Base-by-base conservation (phyloP, 2,113 vertebrate species). In the Tor tambroides region DNA sequence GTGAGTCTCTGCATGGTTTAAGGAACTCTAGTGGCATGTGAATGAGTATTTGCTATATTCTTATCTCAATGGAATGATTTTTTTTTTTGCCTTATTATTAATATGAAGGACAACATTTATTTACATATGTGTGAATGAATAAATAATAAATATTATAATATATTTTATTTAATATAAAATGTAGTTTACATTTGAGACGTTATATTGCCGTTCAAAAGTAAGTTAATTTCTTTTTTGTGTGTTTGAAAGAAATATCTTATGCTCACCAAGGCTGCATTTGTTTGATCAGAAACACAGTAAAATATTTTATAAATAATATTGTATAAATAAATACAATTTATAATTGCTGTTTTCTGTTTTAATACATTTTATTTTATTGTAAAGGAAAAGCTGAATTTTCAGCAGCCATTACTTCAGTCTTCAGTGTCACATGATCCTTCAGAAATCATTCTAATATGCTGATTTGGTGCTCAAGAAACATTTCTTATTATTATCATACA, bases 1-100 rank as follows among this genome's bases (percentile, higher is more conserved):
- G 98, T 99, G 67, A 95, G 94, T 69, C 6, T 30, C 7, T 79
- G 46, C 15, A 43, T 38, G 19, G 14, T 75, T 75, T 65, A n/a
- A 14, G 32, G 5, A 76, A 49, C 17, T 9, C 23, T 2, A 75
- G 54, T 63, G 17, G 12, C 12, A 5, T 23, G 8, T 43, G 11
- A 2, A 41, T n/a, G n/a, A n/a, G n/a, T n/a, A n/a, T n/a, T n/a
- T n/a, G n/a, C n/a, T n/a, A n/a, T n/a, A n/a, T n/a, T n/a, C n/a
- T n/a, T n/a, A n/a, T n/a, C n/a, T n/a, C n/a, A n/a, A n/a, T n/a
- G n/a, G n/a, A n/a, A n/a, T n/a, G n/a, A n/a, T n/a, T 1, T 41
- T 1, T 49, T 15, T 15, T 49, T 49, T 49, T 49, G 14, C 46
- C 3, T 14, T 49, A 77, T 14, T 46, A 28, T 76, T 32, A 49